Percentiles rank a stretch among this genome's conserved stretches.
Evolutionary conservation across 2,797 vertebrate species (phyloP).

Genomic region (Pangasius macronema): DNA sequence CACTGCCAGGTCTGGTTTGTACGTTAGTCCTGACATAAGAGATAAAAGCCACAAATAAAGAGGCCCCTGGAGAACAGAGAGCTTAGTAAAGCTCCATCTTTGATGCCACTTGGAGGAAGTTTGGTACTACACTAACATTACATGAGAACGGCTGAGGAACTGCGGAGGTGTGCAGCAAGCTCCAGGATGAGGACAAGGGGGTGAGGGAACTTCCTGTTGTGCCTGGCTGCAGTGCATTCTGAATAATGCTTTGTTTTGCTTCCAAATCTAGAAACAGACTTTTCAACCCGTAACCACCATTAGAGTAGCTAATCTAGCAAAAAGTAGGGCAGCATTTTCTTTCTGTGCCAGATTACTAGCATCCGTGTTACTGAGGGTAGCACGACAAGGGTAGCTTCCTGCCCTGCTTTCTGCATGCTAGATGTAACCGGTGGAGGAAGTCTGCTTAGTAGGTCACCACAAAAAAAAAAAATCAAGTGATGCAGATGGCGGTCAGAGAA

Average conservation of each 20-base stretch:
- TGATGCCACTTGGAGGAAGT: slow-evolving; percentile 6
- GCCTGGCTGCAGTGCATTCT: slow-evolving; percentile 6
- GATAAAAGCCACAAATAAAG: slow-evolving; percentile 28
- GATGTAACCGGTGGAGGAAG: slow-evolving; percentile 24
- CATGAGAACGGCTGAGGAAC: neutral
- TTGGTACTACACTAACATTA: neutral
- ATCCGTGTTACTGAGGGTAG: slow-evolving; percentile 27
- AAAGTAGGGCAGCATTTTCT: neutral
- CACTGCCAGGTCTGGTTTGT: slow-evolving; percentile 4
- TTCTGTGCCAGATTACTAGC: slow-evolving; percentile 8
- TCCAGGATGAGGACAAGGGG: neutral
- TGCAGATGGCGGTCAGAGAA: neutral
- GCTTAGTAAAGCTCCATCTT: slow-evolving; percentile 14
- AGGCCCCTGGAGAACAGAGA: slow-evolving; percentile 8
- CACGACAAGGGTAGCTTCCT: slow-evolving; percentile 34
- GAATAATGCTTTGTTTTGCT: slow-evolving; percentile 5
- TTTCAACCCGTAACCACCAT: neutral
- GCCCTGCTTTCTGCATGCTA: slow-evolving; percentile 6
- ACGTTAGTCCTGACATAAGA: slow-evolving; percentile 3
- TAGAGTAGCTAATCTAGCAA: slow-evolving; percentile 6
- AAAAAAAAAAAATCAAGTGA: slow-evolving; percentile 40
- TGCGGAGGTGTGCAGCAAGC: neutral
- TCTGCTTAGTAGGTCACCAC: slow-evolving; percentile 24
- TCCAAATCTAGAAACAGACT: neutral
- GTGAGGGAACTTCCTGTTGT: slow-evolving; percentile 22